These are phyloP conservation scores for Hirtodrosophila cameraria DNA, from an alignment of 2,888 invertebrate genomes.

Conservation along the genomic window DNA sequence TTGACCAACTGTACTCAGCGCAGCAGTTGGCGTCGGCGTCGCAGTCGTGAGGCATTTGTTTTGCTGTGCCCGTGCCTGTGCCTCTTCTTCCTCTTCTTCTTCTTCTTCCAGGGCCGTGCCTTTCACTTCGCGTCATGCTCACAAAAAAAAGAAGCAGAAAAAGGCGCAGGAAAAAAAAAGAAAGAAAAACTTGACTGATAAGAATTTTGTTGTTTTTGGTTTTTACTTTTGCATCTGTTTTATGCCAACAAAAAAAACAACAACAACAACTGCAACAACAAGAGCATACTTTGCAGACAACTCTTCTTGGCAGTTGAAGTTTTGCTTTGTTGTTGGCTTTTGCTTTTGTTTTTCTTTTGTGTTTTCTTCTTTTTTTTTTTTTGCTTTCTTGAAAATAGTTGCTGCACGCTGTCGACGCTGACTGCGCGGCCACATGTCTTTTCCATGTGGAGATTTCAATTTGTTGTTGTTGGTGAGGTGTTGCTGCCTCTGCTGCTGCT, in stretches of 20 bases:
- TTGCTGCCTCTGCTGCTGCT: slow-evolving; percentile 10
- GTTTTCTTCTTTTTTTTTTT: slow-evolving; percentile 1
- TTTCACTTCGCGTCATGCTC: slow-evolving; percentile 32
- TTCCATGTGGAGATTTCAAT: slow-evolving; percentile 20
- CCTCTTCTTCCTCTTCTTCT: neutral
- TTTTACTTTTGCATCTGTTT: slow-evolving; percentile 45
- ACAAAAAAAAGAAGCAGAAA: slow-evolving; percentile 3
- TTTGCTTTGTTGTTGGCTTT: slow-evolving; percentile 1
- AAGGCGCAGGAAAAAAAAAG: slow-evolving; percentile 1
- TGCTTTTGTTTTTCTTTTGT: neutral
- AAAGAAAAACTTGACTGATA: slow-evolving; percentile 39
- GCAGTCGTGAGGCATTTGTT: slow-evolving; percentile 20
- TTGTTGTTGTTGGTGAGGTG: slow-evolving; percentile 12
- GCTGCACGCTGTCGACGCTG: slow-evolving; percentile 3
- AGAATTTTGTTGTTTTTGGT: slow-evolving; percentile 32
- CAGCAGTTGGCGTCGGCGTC: neutral
- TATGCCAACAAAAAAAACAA: slow-evolving; percentile 42
- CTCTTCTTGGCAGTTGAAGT: slow-evolving; percentile 22
- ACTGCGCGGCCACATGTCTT: slow-evolving; percentile 2
- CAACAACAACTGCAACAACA: slow-evolving; percentile 16
- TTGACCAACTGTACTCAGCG: slow-evolving; percentile 37
- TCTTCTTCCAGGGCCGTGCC: slow-evolving; percentile 22
- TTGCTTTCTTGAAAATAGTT: slow-evolving; percentile 1
- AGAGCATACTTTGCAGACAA: slow-evolving; percentile 2
- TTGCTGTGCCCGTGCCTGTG: slow-evolving; percentile 41